phyloP scores from a whole-genome alignment of 64 coral and sea anemone genomes.

The Montipora foliosa region DNA sequence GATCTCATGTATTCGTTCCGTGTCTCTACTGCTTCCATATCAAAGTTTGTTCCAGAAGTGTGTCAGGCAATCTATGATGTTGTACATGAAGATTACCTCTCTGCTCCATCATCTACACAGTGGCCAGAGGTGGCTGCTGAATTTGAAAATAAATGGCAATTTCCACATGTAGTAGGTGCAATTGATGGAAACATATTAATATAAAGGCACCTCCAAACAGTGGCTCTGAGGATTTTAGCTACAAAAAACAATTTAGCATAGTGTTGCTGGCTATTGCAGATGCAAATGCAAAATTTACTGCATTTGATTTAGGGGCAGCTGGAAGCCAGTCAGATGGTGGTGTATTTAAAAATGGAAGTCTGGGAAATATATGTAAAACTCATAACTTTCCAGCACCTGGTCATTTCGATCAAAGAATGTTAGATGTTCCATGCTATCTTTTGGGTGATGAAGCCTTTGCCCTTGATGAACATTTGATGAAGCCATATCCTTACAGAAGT shows the following conservation, averaged over 20 bases:
- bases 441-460: constrained; percentile 43
- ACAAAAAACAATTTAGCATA: constrained; percentile 54
- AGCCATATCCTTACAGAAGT: constrained; percentile 12
- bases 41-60: constrained; percentile 65
- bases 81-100: constrained; percentile 52
- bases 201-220: constrained; percentile 69
- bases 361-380: neutral
- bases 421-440: constrained; percentile 5
- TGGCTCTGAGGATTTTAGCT: constrained; percentile 74
- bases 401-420: neutral
- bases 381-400: constrained; percentile 12
- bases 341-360: no score
- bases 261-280: constrained; percentile 70
- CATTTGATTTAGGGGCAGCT: constrained; percentile 65
- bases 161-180: constrained; percentile 59
- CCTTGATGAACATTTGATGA: constrained; percentile 1
- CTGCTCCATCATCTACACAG: constrained; percentile 18
- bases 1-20: constrained; percentile 58
- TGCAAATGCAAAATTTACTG: constrained; percentile 59
- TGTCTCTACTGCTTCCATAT: constrained; percentile 22
- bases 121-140: constrained; percentile 50
- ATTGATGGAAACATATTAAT: constrained; percentile 69
- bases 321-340: neutral
- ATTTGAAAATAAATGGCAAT: constrained; percentile 67
- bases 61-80: constrained; percentile 63